phyloP scores from a whole-genome alignment of 2,888 invertebrate species.

The Cremastinae sp. region DNA sequence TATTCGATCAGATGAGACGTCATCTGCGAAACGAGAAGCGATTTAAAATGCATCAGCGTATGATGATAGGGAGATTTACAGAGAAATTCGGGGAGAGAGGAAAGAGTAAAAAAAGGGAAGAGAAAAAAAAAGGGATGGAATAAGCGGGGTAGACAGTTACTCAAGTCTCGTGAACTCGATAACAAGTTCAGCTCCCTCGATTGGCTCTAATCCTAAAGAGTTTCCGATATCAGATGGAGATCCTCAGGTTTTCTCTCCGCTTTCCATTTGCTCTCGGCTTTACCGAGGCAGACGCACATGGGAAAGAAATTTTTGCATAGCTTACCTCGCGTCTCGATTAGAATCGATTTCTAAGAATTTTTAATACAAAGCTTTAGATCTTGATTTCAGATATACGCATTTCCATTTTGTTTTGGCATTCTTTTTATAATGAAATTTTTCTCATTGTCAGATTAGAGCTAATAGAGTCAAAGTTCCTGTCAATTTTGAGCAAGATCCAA shows the following conservation, averaged over 20 bases:
- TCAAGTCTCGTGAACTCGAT: constrained; percentile 68
- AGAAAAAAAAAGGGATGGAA: background rate
- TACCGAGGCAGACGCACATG: background rate
- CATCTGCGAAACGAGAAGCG: constrained; percentile 67
- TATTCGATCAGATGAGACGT: constrained; percentile 58
- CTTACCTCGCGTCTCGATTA: constrained; percentile 24
- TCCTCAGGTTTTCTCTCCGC: constrained; percentile 34
- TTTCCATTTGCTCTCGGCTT: constrained; percentile 29
- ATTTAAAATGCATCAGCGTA: constrained; percentile 71
- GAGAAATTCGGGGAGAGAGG: background rate
- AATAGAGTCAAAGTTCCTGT: background rate
- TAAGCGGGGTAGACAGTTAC: constrained; percentile 46
- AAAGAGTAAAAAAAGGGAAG: background rate
- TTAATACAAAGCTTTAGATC: background rate
- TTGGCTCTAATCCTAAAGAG: constrained; percentile 72
- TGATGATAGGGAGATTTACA: constrained; percentile 30
- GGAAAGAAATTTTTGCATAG: constrained; percentile 2
- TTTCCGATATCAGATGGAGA: constrained; percentile 74
- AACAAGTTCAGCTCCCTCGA: constrained; percentile 65
- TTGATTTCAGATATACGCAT: too few relatives aligned
- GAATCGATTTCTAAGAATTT: constrained; percentile 28
- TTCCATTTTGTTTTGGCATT: too few relatives aligned
- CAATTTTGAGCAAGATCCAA: background rate
- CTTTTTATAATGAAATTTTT: too few relatives aligned
- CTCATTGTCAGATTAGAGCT: too few relatives aligned